These are phyloP conservation scores for Micropoecilia bifurca DNA, from an alignment of 2,797 vertebrate genomes.

Conservation along the genomic window DNA sequence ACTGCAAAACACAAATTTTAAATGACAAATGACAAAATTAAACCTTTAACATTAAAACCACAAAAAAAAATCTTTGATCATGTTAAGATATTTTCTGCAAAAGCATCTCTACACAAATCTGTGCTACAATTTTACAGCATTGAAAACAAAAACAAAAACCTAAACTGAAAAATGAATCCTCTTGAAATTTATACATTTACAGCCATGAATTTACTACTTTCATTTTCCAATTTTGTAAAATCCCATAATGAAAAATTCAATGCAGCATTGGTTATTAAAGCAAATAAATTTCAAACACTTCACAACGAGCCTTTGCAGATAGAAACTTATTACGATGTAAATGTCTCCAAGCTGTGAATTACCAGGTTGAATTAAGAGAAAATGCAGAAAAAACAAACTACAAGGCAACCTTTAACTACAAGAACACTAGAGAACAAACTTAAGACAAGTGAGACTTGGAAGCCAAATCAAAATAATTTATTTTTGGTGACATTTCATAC, in stretches of 20 bases:
- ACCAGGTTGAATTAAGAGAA: neutral
- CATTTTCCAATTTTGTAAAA: neutral
- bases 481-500: constrained; percentile 87
- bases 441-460: constrained; percentile 57
- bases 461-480: constrained; percentile 89
- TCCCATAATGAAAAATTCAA: neutral
- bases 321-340: neutral
- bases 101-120: neutral
- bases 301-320: neutral
- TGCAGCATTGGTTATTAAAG: neutral
- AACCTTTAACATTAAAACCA: neutral
- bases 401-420: neutral
- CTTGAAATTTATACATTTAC: neutral
- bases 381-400: neutral
- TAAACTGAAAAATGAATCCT: neutral
- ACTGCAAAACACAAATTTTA: neutral
- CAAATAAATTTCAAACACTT: neutral
- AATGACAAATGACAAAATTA: neutral
- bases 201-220: neutral
- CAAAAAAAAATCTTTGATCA: neutral
- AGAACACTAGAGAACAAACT: neutral
- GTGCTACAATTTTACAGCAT: neutral
- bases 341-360: neutral
- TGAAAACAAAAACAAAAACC: neutral
- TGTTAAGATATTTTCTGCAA: neutral